Conservation (phyloP, 2,113 vertebrate species). For the Dolichallabes microphthalmus region DNA sequence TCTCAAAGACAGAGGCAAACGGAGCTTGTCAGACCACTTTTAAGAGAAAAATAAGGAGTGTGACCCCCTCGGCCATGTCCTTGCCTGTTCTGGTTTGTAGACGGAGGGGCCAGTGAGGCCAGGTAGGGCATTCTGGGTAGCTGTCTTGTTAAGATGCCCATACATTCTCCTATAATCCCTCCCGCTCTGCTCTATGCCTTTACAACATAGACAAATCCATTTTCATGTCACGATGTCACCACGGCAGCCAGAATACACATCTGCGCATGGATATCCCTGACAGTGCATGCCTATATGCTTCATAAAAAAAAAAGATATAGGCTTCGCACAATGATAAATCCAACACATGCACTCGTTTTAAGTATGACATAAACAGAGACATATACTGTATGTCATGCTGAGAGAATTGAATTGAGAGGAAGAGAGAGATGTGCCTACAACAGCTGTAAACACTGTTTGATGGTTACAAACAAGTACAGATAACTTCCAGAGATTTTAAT, state of each 20-base stretch:
- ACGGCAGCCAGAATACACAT: slow-evolving; percentile 50
- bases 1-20: slow-evolving; percentile 55
- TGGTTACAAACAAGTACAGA: slow-evolving; percentile 1
- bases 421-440: slow-evolving; percentile 3
- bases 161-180: slow-evolving; percentile 8
- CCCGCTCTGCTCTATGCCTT: background rate
- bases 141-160: slow-evolving; percentile 56
- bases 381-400: slow-evolving; percentile 48
- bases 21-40: slow-evolving; percentile 67
- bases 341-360: slow-evolving; percentile 52
- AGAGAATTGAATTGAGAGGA: slow-evolving; percentile 39
- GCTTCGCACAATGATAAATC: slow-evolving; percentile 58
- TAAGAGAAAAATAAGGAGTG: slow-evolving; percentile 56
- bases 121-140: slow-evolving; percentile 36
- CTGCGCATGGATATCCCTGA: slow-evolving; percentile 48
- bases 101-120: slow-evolving; percentile 7
- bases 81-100: slow-evolving; percentile 28
- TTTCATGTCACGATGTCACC: slow-evolving; percentile 66
- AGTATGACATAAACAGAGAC: slow-evolving; percentile 57
- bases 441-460: slow-evolving; percentile 6
- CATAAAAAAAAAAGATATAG: slow-evolving; percentile 41
- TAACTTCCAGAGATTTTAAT: background rate
- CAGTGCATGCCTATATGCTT: slow-evolving; percentile 32
- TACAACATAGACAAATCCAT: slow-evolving; percentile 63
- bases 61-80: slow-evolving; percentile 16